phyloP scores from a whole-genome alignment of 2,888 invertebrate genomes.

The Phragmatobia fuliginosa region DNA sequence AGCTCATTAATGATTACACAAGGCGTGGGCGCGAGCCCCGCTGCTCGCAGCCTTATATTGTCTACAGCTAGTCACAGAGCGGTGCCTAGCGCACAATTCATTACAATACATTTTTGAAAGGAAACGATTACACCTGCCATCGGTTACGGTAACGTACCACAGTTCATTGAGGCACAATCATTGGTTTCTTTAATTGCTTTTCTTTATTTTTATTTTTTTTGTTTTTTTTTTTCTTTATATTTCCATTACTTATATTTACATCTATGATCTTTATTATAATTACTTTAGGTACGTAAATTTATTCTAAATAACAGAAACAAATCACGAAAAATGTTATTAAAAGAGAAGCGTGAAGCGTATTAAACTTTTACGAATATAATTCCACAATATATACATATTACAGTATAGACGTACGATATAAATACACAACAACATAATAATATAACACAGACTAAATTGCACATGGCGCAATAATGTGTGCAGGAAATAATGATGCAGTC shows the following conservation, averaged over 20 bases:
- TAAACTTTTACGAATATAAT: slow-evolving; percentile 84
- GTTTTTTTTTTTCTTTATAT: slow-evolving; percentile 60
- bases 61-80: slow-evolving; percentile 68
- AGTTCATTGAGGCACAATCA: slow-evolving; percentile 87
- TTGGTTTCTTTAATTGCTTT: slow-evolving; percentile 86
- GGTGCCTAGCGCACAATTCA: slow-evolving; percentile 75
- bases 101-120: slow-evolving; percentile 73
- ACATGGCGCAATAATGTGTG: slow-evolving; percentile 83
- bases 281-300: slow-evolving; percentile 87
- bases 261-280: slow-evolving; percentile 85
- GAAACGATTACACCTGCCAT: slow-evolving; percentile 83
- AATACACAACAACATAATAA: slow-evolving; percentile 86
- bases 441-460: slow-evolving; percentile 87
- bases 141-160: slow-evolving; percentile 86
- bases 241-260: slow-evolving; percentile 69
- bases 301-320: slow-evolving; percentile 86
- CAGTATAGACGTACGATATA: slow-evolving; percentile 83
- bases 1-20: slow-evolving; percentile 86
- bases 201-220: slow-evolving; percentile 66
- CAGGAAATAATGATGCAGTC: slow-evolving; percentile 83
- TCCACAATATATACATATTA: slow-evolving; percentile 86
- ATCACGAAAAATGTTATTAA: slow-evolving; percentile 83
- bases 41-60: slow-evolving; percentile 77
- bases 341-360: slow-evolving; percentile 86
- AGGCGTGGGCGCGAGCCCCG: slow-evolving; percentile 77